Evolutionary conservation across 2,797 vertebrate species (phyloP).

Genomic region (Lutjanus argentimaculatus): DNA sequence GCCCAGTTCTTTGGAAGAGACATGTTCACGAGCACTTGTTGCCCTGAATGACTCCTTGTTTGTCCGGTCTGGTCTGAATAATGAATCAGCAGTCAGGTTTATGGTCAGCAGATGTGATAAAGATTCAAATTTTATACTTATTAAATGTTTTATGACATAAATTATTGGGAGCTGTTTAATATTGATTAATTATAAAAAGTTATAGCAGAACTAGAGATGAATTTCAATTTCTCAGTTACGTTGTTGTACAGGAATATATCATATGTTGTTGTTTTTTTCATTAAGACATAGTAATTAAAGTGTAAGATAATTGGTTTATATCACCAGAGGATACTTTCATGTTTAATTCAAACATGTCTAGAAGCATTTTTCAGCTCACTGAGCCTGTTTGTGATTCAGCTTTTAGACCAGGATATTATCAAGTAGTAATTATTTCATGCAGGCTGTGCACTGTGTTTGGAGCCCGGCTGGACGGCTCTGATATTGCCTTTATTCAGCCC

Average conservation of each 20-base stretch:
- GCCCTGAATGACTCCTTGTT: slow-evolving; percentile 43
- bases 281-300: not conserved
- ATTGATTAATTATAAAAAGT: not conserved
- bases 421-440: slow-evolving; percentile 27
- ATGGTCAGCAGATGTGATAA: slow-evolving; percentile 9
- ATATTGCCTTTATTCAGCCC: slow-evolving; percentile 17
- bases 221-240: not conserved
- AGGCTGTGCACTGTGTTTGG: slow-evolving; percentile 21
- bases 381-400: slow-evolving; percentile 24
- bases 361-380: slow-evolving; percentile 6
- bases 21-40: slow-evolving; percentile 22
- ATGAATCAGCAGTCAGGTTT: slow-evolving; percentile 29
- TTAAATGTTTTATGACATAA: slow-evolving; percentile 3
- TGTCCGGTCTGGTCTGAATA: slow-evolving; percentile 42
- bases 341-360: slow-evolving; percentile 13
- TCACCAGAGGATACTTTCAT: slow-evolving; percentile 8
- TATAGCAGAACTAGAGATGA: not conserved
- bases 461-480: slow-evolving; percentile 13
- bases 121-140: not conserved
- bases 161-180: not conserved
- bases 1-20: slow-evolving; percentile 54
- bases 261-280: not conserved
- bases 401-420: slow-evolving; percentile 30
- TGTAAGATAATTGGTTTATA: slow-evolving; percentile 9
- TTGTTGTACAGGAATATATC: not conserved